Conservation (phyloP, 1,140 invertebrate genomes). For the Protaetia brevitarsis region DNA sequence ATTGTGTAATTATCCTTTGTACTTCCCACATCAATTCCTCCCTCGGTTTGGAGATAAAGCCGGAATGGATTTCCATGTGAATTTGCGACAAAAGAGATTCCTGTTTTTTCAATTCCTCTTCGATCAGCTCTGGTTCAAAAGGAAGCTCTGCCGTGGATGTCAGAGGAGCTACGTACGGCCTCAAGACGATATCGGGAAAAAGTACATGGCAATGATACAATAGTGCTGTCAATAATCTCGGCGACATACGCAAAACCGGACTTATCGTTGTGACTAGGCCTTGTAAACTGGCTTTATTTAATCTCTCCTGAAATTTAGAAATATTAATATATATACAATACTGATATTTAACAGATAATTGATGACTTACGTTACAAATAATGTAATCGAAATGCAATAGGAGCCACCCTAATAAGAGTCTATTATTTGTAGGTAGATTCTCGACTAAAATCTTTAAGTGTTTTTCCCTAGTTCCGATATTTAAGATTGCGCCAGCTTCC, state of each 20-base stretch:
- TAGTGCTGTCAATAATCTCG: conserved; percentile 77
- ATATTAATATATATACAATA: conserved; percentile 13
- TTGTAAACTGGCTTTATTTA: conserved; percentile 87
- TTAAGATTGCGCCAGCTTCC: conserved; percentile 77
- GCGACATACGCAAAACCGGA: conserved; percentile 86
- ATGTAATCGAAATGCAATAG: conserved; percentile 68
- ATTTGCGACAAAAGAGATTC: conserved; percentile 85
- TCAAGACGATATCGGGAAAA: conserved; percentile 53
- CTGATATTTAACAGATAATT: neutral
- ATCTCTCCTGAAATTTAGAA: conserved; percentile 63
- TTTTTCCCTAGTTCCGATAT: conserved; percentile 65
- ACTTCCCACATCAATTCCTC: conserved; percentile 96
- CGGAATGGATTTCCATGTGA: conserved; percentile 89
- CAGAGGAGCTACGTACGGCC: conserved; percentile 59
- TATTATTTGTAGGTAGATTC: conserved; percentile 72
- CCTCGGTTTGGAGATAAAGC: conserved; percentile 76
- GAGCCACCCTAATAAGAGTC: conserved; percentile 77
- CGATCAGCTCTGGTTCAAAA: conserved; percentile 59
- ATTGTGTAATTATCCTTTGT: conserved; percentile 89
- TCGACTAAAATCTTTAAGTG: conserved; percentile 62
- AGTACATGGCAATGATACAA: conserved; percentile 74
- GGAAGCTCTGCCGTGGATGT: conserved; percentile 62
- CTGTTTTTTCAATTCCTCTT: conserved; percentile 82
- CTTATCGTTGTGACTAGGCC: conserved; percentile 80
- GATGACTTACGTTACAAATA: conserved; percentile 63